These are phyloP conservation scores for Drosophila acutilabella DNA, from an alignment of 2,888 invertebrate species.

Conservation along the genomic window DNA sequence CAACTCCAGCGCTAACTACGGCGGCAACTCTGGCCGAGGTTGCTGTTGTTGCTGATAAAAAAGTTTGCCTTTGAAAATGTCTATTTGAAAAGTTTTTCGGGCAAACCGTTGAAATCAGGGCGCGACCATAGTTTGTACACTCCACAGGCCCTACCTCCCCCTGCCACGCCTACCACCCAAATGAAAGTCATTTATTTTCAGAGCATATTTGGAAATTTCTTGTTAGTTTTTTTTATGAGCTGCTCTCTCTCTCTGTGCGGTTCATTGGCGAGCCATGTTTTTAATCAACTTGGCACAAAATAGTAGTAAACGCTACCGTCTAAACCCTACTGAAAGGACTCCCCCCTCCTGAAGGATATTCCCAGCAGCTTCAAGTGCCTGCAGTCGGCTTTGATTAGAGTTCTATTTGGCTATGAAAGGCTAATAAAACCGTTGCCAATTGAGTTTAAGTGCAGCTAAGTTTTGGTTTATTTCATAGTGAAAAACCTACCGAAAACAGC, in stretches of 20 bases:
- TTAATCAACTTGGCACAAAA: constrained; percentile 75
- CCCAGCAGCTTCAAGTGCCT: constrained; percentile 34
- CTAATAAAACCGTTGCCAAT: constrained; percentile 47
- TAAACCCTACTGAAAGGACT: constrained; percentile 52
- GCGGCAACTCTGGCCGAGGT: constrained; percentile 14
- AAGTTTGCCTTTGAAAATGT: constrained; percentile 81
- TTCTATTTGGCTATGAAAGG: constrained; percentile 11
- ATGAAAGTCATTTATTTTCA: constrained; percentile 79
- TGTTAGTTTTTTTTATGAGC: constrained; percentile 19
- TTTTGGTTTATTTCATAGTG: no score
- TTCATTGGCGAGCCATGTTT: constrained; percentile 73
- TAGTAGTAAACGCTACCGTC: constrained; percentile 57
- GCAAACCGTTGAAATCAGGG: constrained; percentile 37
- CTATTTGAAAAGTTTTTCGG: constrained; percentile 77
- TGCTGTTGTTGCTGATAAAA: constrained; percentile 72
- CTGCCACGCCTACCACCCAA: constrained; percentile 26
- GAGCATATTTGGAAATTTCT: constrained; percentile 14
- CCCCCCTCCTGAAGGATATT: no score
- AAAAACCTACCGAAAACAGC: neutral
- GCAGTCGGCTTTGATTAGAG: constrained; percentile 53
- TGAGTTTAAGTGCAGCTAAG: constrained; percentile 50
- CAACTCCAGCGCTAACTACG: constrained; percentile 17
- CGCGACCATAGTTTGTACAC: constrained; percentile 64
- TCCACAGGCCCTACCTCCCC: neutral
- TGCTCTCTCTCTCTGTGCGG: constrained; percentile 27